Evolutionary conservation across 2,888 invertebrate species (phyloP).

Genomic region (Diloba caeruleocephala): DNA sequence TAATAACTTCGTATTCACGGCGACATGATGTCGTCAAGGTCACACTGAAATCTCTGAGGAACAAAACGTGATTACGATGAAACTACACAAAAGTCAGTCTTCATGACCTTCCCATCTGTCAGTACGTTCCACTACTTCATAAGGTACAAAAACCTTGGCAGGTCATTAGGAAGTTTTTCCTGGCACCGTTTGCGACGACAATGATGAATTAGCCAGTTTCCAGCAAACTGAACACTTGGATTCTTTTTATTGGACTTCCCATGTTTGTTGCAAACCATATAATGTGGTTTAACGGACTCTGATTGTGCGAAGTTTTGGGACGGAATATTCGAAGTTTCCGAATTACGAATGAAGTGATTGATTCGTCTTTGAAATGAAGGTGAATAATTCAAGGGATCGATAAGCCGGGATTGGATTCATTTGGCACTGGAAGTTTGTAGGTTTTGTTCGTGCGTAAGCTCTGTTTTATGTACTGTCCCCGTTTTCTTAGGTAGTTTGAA

Average conservation of each 20-base stretch:
- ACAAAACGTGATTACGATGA: constrained; percentile 17
- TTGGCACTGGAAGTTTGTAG: constrained; percentile 21
- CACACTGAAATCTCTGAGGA: constrained; percentile 14
- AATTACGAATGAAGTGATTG: constrained; percentile 50
- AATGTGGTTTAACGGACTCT: constrained; percentile 20
- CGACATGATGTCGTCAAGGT: constrained; percentile 20
- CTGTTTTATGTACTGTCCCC: constrained; percentile 11
- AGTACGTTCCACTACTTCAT: constrained; percentile 40
- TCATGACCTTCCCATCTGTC: constrained; percentile 32
- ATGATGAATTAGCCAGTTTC: constrained; percentile 67
- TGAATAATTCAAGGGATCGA: constrained; percentile 46
- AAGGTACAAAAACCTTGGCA: constrained; percentile 60
- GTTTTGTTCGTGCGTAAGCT: constrained; percentile 20
- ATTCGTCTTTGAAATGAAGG: constrained; percentile 41
- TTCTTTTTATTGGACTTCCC: constrained; percentile 49
- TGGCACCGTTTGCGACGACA: constrained; percentile 64
- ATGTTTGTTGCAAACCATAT: constrained; percentile 33
- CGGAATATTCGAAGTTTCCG: constrained; percentile 41
- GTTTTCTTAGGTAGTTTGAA: not conserved
- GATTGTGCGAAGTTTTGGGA: constrained; percentile 38
- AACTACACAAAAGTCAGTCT: constrained; percentile 42
- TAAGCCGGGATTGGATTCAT: constrained; percentile 24
- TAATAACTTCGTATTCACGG: too few species aligned
- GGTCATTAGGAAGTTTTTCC: constrained; percentile 73
- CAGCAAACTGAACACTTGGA: constrained; percentile 42